A percentile compares a stretch with the other conserved stretches of the same genome.
phyloP scores from a whole-genome alignment of 1,140 invertebrate genomes.

The Drosophila equinoxialis region DNA sequence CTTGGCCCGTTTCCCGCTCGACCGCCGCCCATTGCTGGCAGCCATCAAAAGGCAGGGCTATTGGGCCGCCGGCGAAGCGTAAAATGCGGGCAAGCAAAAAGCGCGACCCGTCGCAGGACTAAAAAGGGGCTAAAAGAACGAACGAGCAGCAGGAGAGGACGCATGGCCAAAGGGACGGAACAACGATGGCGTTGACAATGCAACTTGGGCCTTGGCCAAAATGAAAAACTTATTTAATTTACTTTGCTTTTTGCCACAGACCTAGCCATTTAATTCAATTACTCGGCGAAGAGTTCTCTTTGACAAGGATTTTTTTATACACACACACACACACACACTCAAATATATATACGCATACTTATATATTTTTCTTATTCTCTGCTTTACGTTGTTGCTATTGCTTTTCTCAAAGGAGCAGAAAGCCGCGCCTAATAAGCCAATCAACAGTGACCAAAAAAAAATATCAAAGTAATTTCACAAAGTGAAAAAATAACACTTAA shows the following conservation, averaged over 20 bases:
- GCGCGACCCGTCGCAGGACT: slow-evolving; percentile 48
- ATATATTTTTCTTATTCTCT: slow-evolving; percentile 15
- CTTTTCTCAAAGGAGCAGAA: slow-evolving; percentile 32
- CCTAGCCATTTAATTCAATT: slow-evolving; percentile 79
- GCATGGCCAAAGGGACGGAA: slow-evolving; percentile 10
- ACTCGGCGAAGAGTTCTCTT: slow-evolving; percentile 68
- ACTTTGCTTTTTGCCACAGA: slow-evolving; percentile 79
- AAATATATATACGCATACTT: neutral
- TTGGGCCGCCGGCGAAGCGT: slow-evolving; percentile 76
- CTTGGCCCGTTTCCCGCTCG: neutral
- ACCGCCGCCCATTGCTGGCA: slow-evolving; percentile 5
- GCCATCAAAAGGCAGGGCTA: slow-evolving; percentile 63
- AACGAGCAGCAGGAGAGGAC: neutral
- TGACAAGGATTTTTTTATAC: slow-evolving; percentile 16
- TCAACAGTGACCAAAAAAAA: slow-evolving; percentile 1
- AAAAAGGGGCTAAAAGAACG: slow-evolving; percentile 2
- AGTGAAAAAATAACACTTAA: no score
- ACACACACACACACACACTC: no score
- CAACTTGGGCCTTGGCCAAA: slow-evolving; percentile 73
- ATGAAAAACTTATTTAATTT: slow-evolving; percentile 82
- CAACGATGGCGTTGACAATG: slow-evolving; percentile 76
- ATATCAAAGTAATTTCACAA: neutral
- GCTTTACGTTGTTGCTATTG: slow-evolving; percentile 37
- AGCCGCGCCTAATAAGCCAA: slow-evolving; percentile 5
- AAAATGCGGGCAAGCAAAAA: slow-evolving; percentile 79